Evolutionary conservation across 2,888 invertebrate genomes (phyloP).

Genomic region (Pantelozetes paolii): DNA sequence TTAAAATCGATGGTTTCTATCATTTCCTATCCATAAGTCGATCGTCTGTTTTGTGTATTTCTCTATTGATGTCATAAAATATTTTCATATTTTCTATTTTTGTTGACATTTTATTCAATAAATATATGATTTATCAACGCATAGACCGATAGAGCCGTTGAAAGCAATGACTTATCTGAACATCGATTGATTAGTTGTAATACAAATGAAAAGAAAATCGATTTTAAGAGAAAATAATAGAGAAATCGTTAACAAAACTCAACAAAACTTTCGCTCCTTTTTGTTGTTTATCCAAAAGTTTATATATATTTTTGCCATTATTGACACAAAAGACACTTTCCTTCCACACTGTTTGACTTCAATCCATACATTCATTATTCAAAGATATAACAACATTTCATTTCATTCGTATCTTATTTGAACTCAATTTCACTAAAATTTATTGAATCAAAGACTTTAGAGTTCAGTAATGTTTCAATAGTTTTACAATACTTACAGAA

Average conservation of each 20-base stretch:
- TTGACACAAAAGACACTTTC: neutral
- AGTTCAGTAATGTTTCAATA: no score
- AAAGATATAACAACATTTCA: neutral
- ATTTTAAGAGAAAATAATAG: neutral
- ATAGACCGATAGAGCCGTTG: neutral
- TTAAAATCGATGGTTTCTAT: no score
- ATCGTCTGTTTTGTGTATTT: no score
- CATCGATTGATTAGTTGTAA: constrained; percentile 1
- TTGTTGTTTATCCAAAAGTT: neutral
- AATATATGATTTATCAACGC: neutral
- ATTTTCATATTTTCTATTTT: neutral
- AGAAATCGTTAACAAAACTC: constrained; percentile 9
- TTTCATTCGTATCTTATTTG: neutral
- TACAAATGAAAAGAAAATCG: constrained; percentile 19
- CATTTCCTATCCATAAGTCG: no score
- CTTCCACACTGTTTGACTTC: neutral
- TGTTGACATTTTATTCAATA: constrained; percentile 2
- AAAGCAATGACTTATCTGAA: neutral
- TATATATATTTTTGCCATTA: neutral
- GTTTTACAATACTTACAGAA: no score
- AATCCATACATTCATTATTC: neutral
- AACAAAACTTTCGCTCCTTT: constrained; percentile 1
- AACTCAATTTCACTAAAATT: no score
- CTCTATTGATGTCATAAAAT: no score
- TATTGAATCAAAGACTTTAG: no score